Conservation (phyloP, 2,113 vertebrate genomes). For the Laterallus jamaicensis region DNA sequence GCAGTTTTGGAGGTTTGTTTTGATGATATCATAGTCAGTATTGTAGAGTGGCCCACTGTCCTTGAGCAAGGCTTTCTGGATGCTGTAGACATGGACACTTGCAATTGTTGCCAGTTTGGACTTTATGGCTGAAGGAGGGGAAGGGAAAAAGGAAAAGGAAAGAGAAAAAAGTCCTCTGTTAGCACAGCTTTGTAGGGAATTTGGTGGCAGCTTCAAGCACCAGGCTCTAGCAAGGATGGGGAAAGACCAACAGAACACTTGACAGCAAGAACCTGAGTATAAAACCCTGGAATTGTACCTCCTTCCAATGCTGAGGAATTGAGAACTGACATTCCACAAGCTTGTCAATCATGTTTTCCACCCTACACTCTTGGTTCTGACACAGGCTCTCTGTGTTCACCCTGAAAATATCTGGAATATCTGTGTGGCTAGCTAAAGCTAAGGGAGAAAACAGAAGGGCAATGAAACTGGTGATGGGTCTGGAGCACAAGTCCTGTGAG, state of each 20-base stretch:
- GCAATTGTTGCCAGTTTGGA: constrained; percentile 83
- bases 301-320: rapidly evolving
- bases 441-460: not conserved
- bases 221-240: not conserved
- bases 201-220: not conserved
- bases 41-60: constrained; percentile 93
- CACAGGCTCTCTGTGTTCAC: not conserved
- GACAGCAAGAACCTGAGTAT: not conserved
- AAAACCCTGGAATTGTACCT: not conserved
- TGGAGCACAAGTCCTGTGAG: too few species aligned
- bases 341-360: not conserved
- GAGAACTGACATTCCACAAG: not conserved
- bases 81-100: constrained; percentile 93
- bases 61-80: constrained; percentile 91
- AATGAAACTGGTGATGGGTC: too few species aligned
- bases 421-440: not conserved
- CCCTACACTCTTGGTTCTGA: not conserved
- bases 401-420: not conserved
- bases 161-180: constrained; percentile 31
- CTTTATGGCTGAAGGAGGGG: constrained; percentile 79
- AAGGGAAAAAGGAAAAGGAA: not conserved
- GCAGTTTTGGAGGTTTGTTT: constrained; percentile 89
- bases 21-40: constrained; percentile 93
- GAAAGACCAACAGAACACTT: not conserved
- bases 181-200: constrained; percentile 52